Conservation (phyloP, 2,797 vertebrate species). For the Brachyalestes nurse region DNA sequence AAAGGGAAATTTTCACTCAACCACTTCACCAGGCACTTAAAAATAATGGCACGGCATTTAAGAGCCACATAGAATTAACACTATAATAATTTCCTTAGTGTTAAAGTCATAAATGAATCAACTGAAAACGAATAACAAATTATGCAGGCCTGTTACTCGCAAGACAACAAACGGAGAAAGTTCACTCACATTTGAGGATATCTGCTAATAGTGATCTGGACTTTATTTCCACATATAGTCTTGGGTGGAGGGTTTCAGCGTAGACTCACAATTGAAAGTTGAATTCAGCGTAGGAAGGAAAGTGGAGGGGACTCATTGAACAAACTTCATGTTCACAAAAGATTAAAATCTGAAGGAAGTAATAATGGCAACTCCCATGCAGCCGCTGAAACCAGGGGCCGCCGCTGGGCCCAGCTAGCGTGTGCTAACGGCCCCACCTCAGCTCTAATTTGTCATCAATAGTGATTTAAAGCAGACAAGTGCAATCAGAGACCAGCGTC, state of each 20-base stretch:
- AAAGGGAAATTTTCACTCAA: slow-evolving; percentile 28
- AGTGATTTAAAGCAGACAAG: slow-evolving; percentile 54
- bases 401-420: slow-evolving; percentile 45
- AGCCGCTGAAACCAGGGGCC: slow-evolving; percentile 40
- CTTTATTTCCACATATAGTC: slow-evolving; percentile 60
- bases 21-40: slow-evolving; percentile 15
- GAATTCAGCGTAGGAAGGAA: slow-evolving; percentile 62
- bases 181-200: slow-evolving; percentile 43
- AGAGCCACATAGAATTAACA: not conserved
- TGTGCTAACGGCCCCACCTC: slow-evolving; percentile 57
- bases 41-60: not conserved
- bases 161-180: slow-evolving; percentile 29
- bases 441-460: slow-evolving; percentile 57
- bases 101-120: not conserved
- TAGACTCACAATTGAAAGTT: slow-evolving; percentile 58
- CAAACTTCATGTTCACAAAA: slow-evolving; percentile 60
- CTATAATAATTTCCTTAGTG: not conserved
- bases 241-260: slow-evolving; percentile 57
- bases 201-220: slow-evolving; percentile 54
- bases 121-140: not conserved
- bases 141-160: not conserved
- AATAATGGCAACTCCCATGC: slow-evolving; percentile 62
- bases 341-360: slow-evolving; percentile 61
- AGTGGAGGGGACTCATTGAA: slow-evolving; percentile 60
- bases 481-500: slow-evolving; percentile 57